Conservation (phyloP, 2,888 invertebrate species). For the Dromius quadrimaculatus region DNA sequence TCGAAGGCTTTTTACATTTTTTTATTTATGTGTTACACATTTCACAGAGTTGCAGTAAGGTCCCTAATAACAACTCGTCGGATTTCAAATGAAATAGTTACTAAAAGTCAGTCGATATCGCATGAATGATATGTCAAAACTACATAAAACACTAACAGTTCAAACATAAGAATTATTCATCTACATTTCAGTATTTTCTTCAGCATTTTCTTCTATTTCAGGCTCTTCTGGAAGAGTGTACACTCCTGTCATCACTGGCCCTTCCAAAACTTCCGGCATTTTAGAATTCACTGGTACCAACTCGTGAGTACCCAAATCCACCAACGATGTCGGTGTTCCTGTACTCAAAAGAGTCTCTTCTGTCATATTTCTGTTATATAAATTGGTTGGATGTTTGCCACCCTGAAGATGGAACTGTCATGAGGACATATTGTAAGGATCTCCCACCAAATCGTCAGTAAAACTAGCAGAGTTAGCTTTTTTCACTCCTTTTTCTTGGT, state of each 20-base stretch:
- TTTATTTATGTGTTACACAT: conserved; percentile 43
- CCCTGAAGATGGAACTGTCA: conserved; percentile 77
- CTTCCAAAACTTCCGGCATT: conserved; percentile 65
- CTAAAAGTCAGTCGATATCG: conserved; percentile 44
- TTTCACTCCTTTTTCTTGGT: conserved; percentile 73
- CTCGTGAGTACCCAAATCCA: conserved; percentile 60
- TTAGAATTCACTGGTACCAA: conserved; percentile 63
- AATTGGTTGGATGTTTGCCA: conserved; percentile 67
- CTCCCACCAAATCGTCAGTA: conserved; percentile 75
- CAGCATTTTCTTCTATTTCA: conserved; percentile 68
- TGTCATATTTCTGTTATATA: conserved; percentile 73
- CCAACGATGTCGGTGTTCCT: conserved; percentile 69
- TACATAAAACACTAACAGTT: conserved; percentile 46
- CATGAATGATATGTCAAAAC: conserved; percentile 49
- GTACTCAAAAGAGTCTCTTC: conserved; percentile 70
- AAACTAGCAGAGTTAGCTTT: conserved; percentile 72
- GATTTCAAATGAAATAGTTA: conserved; percentile 31
- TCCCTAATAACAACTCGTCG: conserved; percentile 41
- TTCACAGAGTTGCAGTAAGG: conserved; percentile 45
- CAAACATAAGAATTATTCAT: conserved; percentile 30
- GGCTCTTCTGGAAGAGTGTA: conserved; percentile 72
- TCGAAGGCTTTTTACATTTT: no score
- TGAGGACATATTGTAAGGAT: conserved; percentile 78
- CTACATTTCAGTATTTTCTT: conserved; percentile 66
- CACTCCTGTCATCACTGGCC: conserved; percentile 68